phyloP scores from a whole-genome alignment of 2,888 invertebrate species.

The Drymonia ruficornis region DNA sequence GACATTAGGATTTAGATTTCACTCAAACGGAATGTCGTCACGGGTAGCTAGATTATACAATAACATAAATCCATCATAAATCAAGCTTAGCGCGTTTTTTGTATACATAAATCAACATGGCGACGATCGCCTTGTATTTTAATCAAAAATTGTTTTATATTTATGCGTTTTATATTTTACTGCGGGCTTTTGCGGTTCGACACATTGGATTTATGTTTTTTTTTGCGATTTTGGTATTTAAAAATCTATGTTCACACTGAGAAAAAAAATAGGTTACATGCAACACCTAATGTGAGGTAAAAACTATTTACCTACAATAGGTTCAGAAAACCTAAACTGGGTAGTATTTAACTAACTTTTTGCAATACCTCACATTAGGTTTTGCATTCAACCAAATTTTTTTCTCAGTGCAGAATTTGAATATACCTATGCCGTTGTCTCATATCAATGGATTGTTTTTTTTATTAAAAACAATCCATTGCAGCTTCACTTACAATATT shows the following conservation, averaged over 20 bases:
- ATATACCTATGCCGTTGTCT: too few relatives aligned
- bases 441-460: too few relatives aligned
- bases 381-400: too few relatives aligned
- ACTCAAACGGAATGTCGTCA: conserved; percentile 28
- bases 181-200: conserved; percentile 4
- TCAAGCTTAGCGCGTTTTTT: conserved; percentile 38
- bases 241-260: conserved; percentile 8
- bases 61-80: conserved; percentile 44
- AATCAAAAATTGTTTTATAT: conserved; percentile 35
- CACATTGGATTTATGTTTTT: conserved; percentile 26
- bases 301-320: too few relatives aligned
- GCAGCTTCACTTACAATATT: too few relatives aligned
- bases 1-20: conserved; percentile 25
- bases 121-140: conserved; percentile 28
- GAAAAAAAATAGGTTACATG: too few relatives aligned
- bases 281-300: too few relatives aligned
- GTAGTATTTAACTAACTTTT: too few relatives aligned
- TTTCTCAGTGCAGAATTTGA: neutral
- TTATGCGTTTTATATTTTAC: conserved; percentile 23
- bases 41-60: conserved; percentile 20
- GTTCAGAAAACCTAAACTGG: too few relatives aligned
- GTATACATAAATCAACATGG: conserved; percentile 37
- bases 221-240: conserved; percentile 18
- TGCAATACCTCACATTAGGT: too few relatives aligned
- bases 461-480: too few relatives aligned